Percentiles rank a stretch among this genome's conserved stretches.
phyloP scores from a whole-genome alignment of 1,140 invertebrate genomes.

The Platyscapa corneri region DNA sequence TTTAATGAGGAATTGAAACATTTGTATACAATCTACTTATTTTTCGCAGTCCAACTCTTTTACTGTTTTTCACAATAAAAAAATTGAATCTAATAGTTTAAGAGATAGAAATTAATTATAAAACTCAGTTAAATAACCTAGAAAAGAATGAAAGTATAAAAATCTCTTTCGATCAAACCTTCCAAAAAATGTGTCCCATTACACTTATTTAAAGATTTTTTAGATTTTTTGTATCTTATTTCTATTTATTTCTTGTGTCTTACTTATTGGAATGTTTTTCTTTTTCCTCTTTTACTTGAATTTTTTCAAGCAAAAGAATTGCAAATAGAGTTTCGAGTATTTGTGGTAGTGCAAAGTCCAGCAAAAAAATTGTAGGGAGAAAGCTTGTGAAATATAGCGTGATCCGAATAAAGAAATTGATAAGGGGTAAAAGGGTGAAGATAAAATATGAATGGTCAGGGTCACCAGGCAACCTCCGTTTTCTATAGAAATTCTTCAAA shows the following conservation, averaged over 20 bases:
- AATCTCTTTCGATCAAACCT: too few species aligned
- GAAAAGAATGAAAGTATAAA: too few species aligned
- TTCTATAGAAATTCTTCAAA: neutral
- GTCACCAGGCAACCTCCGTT: slow-evolving; percentile 37
- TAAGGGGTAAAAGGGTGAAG: slow-evolving; percentile 57
- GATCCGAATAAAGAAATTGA: slow-evolving; percentile 63
- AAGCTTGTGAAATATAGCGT: slow-evolving; percentile 62
- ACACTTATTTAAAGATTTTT: slow-evolving; percentile 41
- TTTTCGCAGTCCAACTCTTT: too few species aligned
- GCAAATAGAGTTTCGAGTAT: slow-evolving; percentile 39
- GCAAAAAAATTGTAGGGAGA: slow-evolving; percentile 12
- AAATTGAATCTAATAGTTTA: too few species aligned
- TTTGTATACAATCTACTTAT: too few species aligned
- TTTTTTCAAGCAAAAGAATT: slow-evolving; percentile 40
- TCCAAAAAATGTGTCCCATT: neutral
- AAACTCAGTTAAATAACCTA: too few species aligned
- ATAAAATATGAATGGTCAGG: slow-evolving; percentile 65
- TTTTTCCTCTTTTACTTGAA: slow-evolving; percentile 30
- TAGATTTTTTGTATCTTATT: slow-evolving; percentile 45
- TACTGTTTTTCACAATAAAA: too few species aligned
- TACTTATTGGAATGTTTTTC: slow-evolving; percentile 8
- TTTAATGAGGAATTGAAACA: too few species aligned
- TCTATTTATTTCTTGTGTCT: slow-evolving; percentile 39
- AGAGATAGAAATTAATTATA: too few species aligned
- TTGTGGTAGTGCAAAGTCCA: slow-evolving; percentile 35